Base-by-base conservation (phyloP, 2,797 vertebrate species). In the Gambusia yucatana region DNA sequence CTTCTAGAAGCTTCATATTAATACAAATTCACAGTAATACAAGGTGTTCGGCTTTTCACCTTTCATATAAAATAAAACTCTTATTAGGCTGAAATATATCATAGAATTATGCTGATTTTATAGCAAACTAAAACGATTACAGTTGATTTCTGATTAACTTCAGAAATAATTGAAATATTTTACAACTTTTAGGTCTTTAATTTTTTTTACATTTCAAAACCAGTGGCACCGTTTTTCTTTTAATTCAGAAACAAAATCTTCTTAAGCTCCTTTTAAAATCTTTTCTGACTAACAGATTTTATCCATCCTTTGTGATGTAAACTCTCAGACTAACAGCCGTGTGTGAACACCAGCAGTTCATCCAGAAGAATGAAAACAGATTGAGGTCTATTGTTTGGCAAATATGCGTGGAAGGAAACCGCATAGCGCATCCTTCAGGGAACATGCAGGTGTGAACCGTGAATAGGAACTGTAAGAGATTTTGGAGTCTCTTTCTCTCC, bases 391-490 rank as follows among this genome's bases (percentile, higher is more conserved):
- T 92, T 93, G 86, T 93, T 82, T 75, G 85, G 16, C 75, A 83
- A 73, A 84, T 77, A 88, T 75, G 67, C 72, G 84, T 86, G 91
- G 88, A 89, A 90, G 90, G 88, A 92, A 91, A 85, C 84, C 63
- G 69, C 73, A 78, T 80, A 82, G 75, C 89, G 77, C 82, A 85
- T 91, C 85, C 85, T 93, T 79, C 72, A 82, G 82, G 87, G 84
- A 88, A 77, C 81, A 41, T 84, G 91, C 93, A 94, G 93, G 89
- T 94, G 90, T 85, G 79, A 86, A 87, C 75, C 70, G 78, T 89
- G 88, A 92, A 91, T 88, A 84, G 87, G 81, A 90, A 87, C 85
- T 46, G 63, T n/a, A 33, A 63, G 43, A 77, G 52, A 83, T 79
- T 80, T 87, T 79, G 82, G 87, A 87, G 80, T 80, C 74, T 77